Evolutionary conservation across 2,888 invertebrate genomes (phyloP).

Genomic region (Leptothorax acervorum): DNA sequence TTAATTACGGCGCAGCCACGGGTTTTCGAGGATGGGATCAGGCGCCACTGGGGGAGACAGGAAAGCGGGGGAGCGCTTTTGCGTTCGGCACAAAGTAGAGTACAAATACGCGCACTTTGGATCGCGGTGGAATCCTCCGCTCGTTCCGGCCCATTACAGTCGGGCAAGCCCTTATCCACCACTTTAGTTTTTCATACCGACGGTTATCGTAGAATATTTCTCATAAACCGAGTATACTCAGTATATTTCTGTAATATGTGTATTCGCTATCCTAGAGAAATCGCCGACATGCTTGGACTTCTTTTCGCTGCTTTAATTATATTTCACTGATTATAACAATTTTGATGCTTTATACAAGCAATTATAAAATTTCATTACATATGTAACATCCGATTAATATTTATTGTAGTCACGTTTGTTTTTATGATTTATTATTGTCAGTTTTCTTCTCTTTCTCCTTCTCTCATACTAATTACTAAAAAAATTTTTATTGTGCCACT

Average conservation of each 20-base stretch:
- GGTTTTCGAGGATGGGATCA: slow-evolving; percentile 71
- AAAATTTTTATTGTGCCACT: neutral
- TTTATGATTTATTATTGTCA: neutral
- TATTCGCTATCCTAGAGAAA: neutral
- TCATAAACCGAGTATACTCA: slow-evolving; percentile 57
- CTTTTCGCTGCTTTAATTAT: neutral
- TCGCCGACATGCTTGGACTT: neutral
- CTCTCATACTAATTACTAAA: neutral
- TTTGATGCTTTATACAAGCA: neutral
- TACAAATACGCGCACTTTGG: slow-evolving; percentile 37
- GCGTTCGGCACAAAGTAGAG: slow-evolving; percentile 47
- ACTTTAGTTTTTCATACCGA: slow-evolving; percentile 68
- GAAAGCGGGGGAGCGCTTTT: slow-evolving; percentile 46
- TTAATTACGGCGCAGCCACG: slow-evolving; percentile 82
- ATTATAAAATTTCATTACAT: slow-evolving; percentile 3
- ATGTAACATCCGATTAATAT: neutral
- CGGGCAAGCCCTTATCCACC: slow-evolving; percentile 67
- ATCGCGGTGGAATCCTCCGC: slow-evolving; percentile 43
- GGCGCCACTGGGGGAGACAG: slow-evolving; percentile 39
- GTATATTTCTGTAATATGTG: neutral
- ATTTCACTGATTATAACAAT: neutral
- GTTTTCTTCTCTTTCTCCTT: neutral
- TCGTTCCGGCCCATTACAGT: slow-evolving; percentile 75
- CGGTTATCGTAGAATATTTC: slow-evolving; percentile 72
- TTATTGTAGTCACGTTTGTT: neutral